Percentiles rank a stretch among this genome's conserved stretches.
Conservation (phyloP, 2,113 vertebrate genomes). For the Corvus moneduloides region DNA sequence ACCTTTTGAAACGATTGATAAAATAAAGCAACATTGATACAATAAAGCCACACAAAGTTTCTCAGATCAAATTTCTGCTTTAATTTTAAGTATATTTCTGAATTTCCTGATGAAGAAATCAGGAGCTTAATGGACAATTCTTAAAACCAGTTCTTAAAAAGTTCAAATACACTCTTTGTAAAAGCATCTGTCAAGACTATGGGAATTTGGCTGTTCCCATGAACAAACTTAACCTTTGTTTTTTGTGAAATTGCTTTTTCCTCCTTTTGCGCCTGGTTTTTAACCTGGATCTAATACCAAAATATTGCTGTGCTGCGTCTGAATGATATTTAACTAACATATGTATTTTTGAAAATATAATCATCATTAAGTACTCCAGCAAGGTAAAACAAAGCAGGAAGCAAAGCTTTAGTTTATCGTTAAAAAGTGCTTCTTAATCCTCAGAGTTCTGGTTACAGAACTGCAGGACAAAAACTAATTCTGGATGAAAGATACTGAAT, state of each 20-base stretch:
- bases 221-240: not conserved
- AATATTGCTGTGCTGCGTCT: not conserved
- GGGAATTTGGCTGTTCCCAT: not conserved
- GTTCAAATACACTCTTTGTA: not conserved
- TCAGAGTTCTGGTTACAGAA: not conserved
- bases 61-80: not conserved
- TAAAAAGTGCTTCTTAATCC: not conserved
- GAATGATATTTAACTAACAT: not conserved
- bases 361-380: not conserved
- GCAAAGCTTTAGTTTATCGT: not conserved
- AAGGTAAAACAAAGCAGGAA: not conserved
- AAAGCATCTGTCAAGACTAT: not conserved
- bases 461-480: not conserved
- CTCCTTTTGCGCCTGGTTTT: not conserved
- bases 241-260: not conserved
- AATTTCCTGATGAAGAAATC: not conserved
- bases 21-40: not conserved
- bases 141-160: not conserved
- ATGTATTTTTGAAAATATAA: not conserved
- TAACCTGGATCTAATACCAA: not conserved
- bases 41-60: not conserved
- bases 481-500: not conserved
- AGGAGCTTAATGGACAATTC: not conserved
- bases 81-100: not conserved
- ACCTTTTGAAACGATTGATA: not conserved